These are phyloP conservation scores for Propithecus deckenii DNA, from an alignment of 2,797 vertebrate species.

Conservation along the genomic window DNA sequence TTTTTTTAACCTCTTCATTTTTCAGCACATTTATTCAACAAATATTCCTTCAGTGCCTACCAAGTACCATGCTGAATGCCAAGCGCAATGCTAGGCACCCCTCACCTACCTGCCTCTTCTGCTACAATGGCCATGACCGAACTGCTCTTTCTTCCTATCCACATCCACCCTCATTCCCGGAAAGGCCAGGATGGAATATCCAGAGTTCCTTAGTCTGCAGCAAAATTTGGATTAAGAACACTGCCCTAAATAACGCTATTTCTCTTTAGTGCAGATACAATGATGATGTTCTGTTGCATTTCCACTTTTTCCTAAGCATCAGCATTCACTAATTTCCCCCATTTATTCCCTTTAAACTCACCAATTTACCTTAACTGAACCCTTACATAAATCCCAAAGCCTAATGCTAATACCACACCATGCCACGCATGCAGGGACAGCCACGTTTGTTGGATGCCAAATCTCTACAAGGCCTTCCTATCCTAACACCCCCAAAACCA, in stretches of 20 bases:
- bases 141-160: neutral
- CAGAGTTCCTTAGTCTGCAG: neutral
- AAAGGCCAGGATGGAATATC: neutral
- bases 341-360: neutral
- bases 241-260: neutral
- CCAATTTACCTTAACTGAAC: neutral
- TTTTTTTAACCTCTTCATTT: neutral
- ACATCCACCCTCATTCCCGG: neutral
- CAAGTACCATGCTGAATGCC: neutral
- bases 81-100: neutral
- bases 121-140: neutral
- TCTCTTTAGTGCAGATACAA: neutral
- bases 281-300: neutral
- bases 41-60: neutral
- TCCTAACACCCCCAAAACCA: neutral
- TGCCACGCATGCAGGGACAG: neutral
- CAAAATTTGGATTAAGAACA: neutral
- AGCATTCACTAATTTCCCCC: neutral
- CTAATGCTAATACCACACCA: neutral
- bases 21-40: neutral
- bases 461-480: neutral
- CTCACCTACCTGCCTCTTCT: neutral
- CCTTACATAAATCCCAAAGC: neutral
- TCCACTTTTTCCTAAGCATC: neutral
- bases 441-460: neutral